These are phyloP conservation scores for Eulimnadia texana DNA, from an alignment of 1,140 invertebrate species.

Conservation along the genomic window DNA sequence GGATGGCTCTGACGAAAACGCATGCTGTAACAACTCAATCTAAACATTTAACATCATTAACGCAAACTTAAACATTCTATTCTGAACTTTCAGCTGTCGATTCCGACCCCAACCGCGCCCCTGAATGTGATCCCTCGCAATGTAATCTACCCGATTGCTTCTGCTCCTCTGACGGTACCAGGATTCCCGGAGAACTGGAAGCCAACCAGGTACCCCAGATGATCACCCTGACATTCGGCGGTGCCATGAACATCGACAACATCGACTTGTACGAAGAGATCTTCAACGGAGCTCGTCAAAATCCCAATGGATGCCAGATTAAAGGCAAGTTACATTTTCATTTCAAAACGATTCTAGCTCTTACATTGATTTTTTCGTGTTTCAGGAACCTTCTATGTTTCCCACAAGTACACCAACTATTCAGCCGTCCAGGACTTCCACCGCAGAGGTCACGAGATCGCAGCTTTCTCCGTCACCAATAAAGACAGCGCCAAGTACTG, in stretches of 20 bases:
- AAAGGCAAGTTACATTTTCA: constrained; percentile 30
- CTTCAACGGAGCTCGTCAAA: constrained; percentile 68
- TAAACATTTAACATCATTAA: constrained; percentile 3
- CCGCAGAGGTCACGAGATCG: constrained; percentile 81
- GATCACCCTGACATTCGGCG: constrained; percentile 88
- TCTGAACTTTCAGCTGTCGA: constrained; percentile 54
- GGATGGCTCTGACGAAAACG: constrained; percentile 88
- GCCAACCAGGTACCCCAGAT: constrained; percentile 80
- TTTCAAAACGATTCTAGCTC: neutral
- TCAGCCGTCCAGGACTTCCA: constrained; percentile 82
- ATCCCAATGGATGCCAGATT: constrained; percentile 88
- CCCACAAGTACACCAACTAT: constrained; percentile 92
- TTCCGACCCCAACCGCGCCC: constrained; percentile 71
- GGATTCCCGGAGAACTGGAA: constrained; percentile 68
- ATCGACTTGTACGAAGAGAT: constrained; percentile 81
- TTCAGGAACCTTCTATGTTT: constrained; percentile 78
- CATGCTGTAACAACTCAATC: constrained; percentile 58
- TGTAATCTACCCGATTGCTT: constrained; percentile 83
- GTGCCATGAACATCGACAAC: constrained; percentile 85
- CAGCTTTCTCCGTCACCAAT: constrained; percentile 83
- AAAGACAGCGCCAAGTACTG: constrained; percentile 81
- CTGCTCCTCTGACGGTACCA: constrained; percentile 81
- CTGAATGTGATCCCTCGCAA: constrained; percentile 73
- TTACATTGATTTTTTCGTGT: neutral
- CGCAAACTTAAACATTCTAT: neutral